Conservation (phyloP, 2,113 vertebrate species). For the Agapornis roseicollis region DNA sequence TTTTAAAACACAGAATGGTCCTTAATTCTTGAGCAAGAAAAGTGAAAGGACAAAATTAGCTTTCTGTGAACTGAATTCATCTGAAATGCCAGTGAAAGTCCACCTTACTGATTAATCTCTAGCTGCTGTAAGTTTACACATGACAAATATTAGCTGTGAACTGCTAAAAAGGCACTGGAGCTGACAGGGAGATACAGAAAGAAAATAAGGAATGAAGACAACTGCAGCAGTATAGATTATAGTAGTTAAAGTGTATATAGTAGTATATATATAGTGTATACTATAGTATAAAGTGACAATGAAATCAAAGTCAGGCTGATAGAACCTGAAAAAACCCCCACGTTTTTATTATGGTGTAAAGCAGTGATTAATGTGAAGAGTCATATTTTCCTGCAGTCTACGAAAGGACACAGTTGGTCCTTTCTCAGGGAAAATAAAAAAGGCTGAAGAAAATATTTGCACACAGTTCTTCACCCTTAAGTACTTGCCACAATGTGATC, state of each 20-base stretch:
- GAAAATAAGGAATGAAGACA: background rate
- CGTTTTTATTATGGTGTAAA: background rate
- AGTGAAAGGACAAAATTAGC: background rate
- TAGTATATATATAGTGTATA: background rate
- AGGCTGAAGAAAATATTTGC: background rate
- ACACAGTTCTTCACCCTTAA: background rate
- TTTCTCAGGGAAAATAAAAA: background rate
- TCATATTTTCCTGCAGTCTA: background rate
- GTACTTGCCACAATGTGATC: background rate
- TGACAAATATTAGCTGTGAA: background rate
- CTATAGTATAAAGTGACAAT: background rate
- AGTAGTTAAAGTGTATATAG: background rate
- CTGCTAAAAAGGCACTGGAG: background rate
- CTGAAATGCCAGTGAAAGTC: background rate
- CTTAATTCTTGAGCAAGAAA: background rate
- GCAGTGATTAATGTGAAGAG: background rate
- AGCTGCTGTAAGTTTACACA: background rate
- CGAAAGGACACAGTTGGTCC: background rate
- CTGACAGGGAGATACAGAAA: background rate
- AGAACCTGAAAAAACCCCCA: background rate
- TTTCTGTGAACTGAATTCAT: background rate
- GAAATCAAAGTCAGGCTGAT: background rate
- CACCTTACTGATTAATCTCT: background rate
- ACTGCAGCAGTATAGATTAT: background rate
- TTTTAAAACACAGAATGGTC: background rate